Percentiles rank a stretch among this genome's conserved stretches.
Conservation (phyloP, 2,888 invertebrate genomes). For the Tenthredo amoena region DNA sequence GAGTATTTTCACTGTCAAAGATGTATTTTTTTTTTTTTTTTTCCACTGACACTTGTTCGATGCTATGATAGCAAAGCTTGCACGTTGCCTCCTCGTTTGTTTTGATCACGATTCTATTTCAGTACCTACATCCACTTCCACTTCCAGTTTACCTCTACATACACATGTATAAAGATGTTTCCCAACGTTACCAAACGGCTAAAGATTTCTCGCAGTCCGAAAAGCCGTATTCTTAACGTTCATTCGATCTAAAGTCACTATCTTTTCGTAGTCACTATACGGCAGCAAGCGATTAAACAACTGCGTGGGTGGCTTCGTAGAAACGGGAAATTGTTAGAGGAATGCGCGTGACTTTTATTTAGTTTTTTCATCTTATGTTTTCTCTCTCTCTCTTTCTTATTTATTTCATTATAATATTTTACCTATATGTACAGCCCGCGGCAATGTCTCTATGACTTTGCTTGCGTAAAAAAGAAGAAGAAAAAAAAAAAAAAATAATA, state of each 20-base stretch:
- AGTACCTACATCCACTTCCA: conserved; percentile 1
- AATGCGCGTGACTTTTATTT: conserved; percentile 41
- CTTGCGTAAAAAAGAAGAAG: neutral
- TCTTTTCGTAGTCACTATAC: conserved; percentile 27
- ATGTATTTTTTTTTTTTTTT: neutral
- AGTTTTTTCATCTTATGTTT: neutral
- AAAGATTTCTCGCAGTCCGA: conserved; percentile 4
- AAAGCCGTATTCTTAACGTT: neutral
- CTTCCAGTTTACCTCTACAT: neutral
- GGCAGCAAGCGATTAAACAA: conserved; percentile 41
- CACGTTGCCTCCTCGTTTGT: conserved; percentile 23
- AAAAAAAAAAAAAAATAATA: neutral
- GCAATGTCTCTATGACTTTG: conserved; percentile 11
- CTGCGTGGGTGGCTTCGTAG: conserved; percentile 29
- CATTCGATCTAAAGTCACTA: conserved; percentile 4
- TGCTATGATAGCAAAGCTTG: neutral
- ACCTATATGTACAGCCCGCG: neutral
- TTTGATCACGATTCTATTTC: conserved; percentile 34
- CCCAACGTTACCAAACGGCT: conserved; percentile 4
- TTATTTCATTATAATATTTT: neutral
- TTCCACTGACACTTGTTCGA: neutral
- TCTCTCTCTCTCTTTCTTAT: neutral
- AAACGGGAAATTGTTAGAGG: conserved; percentile 37
- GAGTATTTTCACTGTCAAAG: neutral
- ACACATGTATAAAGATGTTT: neutral